Evolutionary conservation across 2,113 vertebrate species (phyloP), one percentile per base, ranked within the genome.

Genomic region (Rhadina sibilatrix): DNA sequence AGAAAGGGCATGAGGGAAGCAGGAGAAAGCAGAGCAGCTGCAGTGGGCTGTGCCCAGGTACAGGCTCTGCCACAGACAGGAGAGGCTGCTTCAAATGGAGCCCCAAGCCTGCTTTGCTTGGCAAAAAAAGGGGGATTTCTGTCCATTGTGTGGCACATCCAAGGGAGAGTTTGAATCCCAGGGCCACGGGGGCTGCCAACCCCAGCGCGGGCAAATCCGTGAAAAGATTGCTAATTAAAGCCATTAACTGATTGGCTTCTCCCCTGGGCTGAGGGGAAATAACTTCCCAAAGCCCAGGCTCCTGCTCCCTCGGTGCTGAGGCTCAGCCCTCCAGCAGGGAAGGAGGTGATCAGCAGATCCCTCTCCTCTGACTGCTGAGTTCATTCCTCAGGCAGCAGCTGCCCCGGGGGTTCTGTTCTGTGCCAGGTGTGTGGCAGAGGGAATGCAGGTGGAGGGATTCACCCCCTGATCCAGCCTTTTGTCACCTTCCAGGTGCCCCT

Each of bases 141-240:
- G 30, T 40, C 38, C 53, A 31, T 16, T 1, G 4, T 37, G 40
- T 2, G 9, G 8, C 37, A n/a, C 50, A 42, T 47, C 24, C 30
- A 68, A 68, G 13, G 1, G 5, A 44, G 57, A 25, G n/a, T 16
- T 33, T 46, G 89, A 77, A 42, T 50, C n/a, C 50, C 69, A 31
- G 40, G 56, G 64, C 68, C 49, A 25, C 0, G 2, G 57, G 24
- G 5, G 12, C 61, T 60, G 78, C 82, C 54, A 46, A 87, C 15
- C 30, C 54, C 69, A 52, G 38, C 0, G 1, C 1, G 14, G 63
- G 22, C 59, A 33, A 71, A 56, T 4, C 65, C 2, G 1, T 27
- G 78, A 72, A 83, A 83, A 69, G 63, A 46, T 42, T 72, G 65
- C 75, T 95, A 95, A 95, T 96, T 77, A 95, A 85, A 93, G 49